Evolutionary conservation across 2,888 invertebrate species (phyloP), one percentile per base, ranked within the genome.

Genomic region (Protula sp.): DNA sequence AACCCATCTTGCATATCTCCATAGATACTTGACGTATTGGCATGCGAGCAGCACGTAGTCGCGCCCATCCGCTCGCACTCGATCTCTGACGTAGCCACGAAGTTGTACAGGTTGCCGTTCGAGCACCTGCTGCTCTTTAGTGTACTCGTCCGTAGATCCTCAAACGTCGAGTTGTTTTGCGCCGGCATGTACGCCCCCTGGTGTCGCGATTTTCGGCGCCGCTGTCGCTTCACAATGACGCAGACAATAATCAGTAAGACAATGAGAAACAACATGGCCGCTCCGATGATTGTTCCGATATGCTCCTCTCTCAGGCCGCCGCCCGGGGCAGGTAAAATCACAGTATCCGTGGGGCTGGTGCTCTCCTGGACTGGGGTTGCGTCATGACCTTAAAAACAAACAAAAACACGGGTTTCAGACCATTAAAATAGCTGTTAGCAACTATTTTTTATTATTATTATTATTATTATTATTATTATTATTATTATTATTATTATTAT

Each of bases 31-130:
- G 38, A 38, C 19, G 38, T 38, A 38, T 38, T 38, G 38, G 38
- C 38, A 38, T 28, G 9, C 24, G 30, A 22, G 14, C 56, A 57
- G 31, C 60, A 60, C 30, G 45, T 29, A 4, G 53, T 53, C 22
- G 53, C 30, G 14, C 27, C 75, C 30, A 69, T 61, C 58, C 83
- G 82, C 52, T 75, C 69, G 2, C 57, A 58, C 54, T 76, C 70
- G 2, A 48, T 56, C 28, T 81, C 81, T 28, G 80, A 79, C 4
- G 75, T 70, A 22, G 79, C 78, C 29, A 82, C 78, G 65, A 78
- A 77, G 66, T 80, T 80, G 69, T 82, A 82, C 72, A 81, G 73
- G 67, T 78, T 79, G 59, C 82, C 81, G 61, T 81, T 81, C 63
- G 75, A 72, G 54, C 75, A 61, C 47, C 61, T 52, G 48, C 58